Evolutionary conservation across 2,113 vertebrate genomes (phyloP).

Genomic region (Butastur rufipennis): DNA sequence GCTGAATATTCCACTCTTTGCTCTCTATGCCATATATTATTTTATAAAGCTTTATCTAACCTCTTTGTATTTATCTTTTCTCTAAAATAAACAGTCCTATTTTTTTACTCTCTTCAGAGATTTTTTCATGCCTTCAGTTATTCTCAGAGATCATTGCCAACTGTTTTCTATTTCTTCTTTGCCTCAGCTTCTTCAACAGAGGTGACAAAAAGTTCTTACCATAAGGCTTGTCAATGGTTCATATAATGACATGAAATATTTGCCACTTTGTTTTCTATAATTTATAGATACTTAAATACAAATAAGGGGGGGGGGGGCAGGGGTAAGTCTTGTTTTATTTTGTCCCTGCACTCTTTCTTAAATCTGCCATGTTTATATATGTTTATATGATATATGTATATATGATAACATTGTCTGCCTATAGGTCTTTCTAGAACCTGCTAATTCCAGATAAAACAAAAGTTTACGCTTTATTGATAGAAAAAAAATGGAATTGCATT

Average conservation of each 20-base stretch:
- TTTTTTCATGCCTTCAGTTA: not conserved
- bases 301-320: not conserved
- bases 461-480: not conserved
- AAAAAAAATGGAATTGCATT: not conserved
- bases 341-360: not conserved
- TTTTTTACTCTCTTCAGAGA: not conserved
- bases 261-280: not conserved
- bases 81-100: not conserved
- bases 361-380: not conserved
- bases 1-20: not conserved
- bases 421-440: not conserved
- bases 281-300: not conserved
- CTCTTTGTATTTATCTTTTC: slow-evolving; percentile 32
- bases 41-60: slow-evolving; percentile 38
- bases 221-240: not conserved
- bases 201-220: not conserved
- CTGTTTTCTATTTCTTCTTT: not conserved
- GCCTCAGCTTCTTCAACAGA: not conserved
- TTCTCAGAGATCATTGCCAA: not conserved
- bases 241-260: not conserved
- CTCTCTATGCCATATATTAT: not conserved
- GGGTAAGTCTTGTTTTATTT: not conserved
- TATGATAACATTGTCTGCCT: not conserved
- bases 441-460: not conserved
- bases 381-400: not conserved